These are phyloP conservation scores for Philonicus albiceps DNA, from an alignment of 2,888 invertebrate species.

Conservation along the genomic window DNA sequence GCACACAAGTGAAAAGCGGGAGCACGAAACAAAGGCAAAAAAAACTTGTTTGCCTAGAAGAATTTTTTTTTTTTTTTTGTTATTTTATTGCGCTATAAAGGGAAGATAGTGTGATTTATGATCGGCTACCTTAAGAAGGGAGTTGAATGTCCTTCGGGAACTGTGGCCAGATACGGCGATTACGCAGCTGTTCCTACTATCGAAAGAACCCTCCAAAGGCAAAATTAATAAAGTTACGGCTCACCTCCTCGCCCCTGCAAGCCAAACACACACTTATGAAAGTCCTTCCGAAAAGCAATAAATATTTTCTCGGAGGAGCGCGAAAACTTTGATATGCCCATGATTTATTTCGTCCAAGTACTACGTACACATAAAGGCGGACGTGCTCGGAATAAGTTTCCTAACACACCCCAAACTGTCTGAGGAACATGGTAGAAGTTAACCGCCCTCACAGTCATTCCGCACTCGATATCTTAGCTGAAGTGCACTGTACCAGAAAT, in stretches of 20 bases:
- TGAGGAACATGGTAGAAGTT: background rate
- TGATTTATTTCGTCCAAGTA: background rate
- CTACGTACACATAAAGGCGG: conserved; percentile 3
- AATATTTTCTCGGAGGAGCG: background rate
- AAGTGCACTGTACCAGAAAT: background rate
- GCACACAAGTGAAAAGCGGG: background rate
- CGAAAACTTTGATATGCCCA: conserved; percentile 18
- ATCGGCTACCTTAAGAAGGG: background rate
- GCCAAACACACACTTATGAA: background rate
- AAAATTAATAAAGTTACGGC: background rate
- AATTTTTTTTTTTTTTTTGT: background rate
- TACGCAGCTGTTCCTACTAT: background rate
- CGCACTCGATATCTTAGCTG: background rate
- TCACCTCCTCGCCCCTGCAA: background rate
- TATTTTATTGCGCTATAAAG: background rate
- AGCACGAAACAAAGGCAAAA: background rate
- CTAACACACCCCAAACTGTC: background rate
- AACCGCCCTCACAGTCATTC: background rate
- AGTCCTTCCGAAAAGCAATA: background rate
- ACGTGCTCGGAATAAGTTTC: conserved; percentile 12
- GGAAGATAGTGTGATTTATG: background rate
- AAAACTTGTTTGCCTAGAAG: background rate
- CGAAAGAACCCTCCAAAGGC: background rate
- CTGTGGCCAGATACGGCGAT: background rate
- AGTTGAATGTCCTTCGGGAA: background rate